Evolutionary conservation across 2,113 vertebrate genomes (phyloP).

Genomic region (Dascyllus trimaculatus): DNA sequence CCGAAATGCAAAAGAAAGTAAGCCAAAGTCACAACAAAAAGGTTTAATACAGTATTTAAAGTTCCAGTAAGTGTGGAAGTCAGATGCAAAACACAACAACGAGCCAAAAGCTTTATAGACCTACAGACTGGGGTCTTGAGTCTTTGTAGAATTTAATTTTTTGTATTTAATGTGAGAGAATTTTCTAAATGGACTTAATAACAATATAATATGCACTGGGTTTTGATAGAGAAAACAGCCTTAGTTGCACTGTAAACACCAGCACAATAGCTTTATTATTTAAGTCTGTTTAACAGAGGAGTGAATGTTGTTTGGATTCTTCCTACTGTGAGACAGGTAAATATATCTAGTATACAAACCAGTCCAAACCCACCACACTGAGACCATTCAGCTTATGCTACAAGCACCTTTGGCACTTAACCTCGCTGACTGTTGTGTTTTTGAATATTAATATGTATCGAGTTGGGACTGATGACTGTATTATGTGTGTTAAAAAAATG

Average conservation of each 20-base stretch:
- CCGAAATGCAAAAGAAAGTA: background rate
- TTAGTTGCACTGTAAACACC: conserved; percentile 3
- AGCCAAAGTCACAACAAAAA: background rate
- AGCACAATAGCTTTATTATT: background rate
- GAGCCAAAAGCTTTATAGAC: background rate
- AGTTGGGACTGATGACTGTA: no score
- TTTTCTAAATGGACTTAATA: conserved; percentile 9
- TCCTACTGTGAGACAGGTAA: conserved; percentile 7
- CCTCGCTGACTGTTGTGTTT: conserved; percentile 10
- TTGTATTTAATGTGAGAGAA: background rate
- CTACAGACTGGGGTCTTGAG: background rate
- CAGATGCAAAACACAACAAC: background rate
- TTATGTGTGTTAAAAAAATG: no score
- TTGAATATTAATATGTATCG: background rate
- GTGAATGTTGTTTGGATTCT: conserved; percentile 14
- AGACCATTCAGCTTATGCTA: background rate
- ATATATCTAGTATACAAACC: conserved; percentile 1
- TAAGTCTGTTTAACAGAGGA: conserved; percentile 13
- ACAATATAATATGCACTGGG: conserved; percentile 10
- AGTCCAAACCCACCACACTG: background rate
- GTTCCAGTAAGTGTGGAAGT: background rate
- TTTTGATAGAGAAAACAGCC: conserved; percentile 4
- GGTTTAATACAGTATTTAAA: background rate
- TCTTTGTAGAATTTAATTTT: background rate
- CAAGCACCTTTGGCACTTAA: conserved; percentile 16